Conservation (phyloP, 2,888 invertebrate species). For the Psylliodes chrysocephalus region DNA sequence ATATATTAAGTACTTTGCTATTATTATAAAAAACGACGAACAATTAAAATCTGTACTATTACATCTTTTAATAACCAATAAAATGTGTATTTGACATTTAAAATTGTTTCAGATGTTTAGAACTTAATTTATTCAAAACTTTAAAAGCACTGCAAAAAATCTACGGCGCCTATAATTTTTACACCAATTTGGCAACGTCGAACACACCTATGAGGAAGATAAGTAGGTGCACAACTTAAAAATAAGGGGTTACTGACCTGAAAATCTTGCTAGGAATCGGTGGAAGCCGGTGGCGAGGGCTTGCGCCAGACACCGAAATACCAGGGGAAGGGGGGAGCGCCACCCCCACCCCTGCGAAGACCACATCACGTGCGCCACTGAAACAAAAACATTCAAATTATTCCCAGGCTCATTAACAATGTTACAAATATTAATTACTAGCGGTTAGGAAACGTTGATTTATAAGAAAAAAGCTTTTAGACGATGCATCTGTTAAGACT, state of each 20-base stretch:
- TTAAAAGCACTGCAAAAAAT: no score
- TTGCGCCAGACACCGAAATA: slow-evolving; percentile 63
- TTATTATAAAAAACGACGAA: no score
- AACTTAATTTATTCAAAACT: no score
- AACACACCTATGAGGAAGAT: slow-evolving; percentile 27
- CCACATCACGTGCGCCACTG: slow-evolving; percentile 68
- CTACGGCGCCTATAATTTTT: background rate
- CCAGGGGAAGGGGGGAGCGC: slow-evolving; percentile 58
- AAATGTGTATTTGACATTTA: no score
- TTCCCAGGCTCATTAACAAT: slow-evolving; percentile 25
- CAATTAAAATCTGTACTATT: no score
- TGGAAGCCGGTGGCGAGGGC: slow-evolving; percentile 64
- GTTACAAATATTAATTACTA: slow-evolving; percentile 22
- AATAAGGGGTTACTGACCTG: slow-evolving; percentile 66
- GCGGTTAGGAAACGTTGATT: background rate
- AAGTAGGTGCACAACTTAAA: slow-evolving; percentile 26
- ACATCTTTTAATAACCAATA: no score
- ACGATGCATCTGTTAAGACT: background rate
- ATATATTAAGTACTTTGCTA: no score
- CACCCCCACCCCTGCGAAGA: slow-evolving; percentile 59
- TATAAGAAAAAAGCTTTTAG: slow-evolving; percentile 13
- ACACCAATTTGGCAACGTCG: slow-evolving; percentile 19
- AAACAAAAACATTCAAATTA: slow-evolving; percentile 52
- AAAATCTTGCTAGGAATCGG: slow-evolving; percentile 70
- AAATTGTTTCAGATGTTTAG: no score